Percentiles rank a stretch among this genome's conserved stretches.
Conservation (phyloP, 2,797 vertebrate genomes). For the Cheracebus regulus region DNA sequence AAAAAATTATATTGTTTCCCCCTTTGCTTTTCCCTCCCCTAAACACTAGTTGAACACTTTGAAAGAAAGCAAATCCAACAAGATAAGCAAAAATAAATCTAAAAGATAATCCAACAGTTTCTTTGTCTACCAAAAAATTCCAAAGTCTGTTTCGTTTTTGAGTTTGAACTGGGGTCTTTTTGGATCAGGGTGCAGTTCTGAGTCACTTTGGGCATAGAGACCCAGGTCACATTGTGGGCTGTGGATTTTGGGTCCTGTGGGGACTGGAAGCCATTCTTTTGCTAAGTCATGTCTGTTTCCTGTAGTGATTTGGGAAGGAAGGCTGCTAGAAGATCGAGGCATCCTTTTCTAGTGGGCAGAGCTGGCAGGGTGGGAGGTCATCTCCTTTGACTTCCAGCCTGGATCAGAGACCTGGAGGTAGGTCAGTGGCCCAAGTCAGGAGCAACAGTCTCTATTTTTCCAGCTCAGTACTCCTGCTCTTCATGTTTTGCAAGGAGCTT, state of each 20-base stretch:
- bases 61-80: slow-evolving; percentile 27
- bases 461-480: not conserved
- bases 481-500: not conserved
- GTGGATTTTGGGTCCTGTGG: not conserved
- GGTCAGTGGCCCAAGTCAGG: accelerated
- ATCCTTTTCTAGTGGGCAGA: not conserved
- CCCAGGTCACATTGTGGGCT: not conserved
- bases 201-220: not conserved
- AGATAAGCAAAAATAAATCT: not conserved
- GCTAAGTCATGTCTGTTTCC: not conserved
- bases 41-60: slow-evolving; percentile 45
- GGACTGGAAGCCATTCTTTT: not conserved
- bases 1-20: not conserved
- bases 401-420: not conserved
- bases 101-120: not conserved
- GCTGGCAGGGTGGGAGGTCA: not conserved
- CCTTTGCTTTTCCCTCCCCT: not conserved
- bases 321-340: slow-evolving; percentile 8
- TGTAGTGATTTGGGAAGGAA: not conserved
- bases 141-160: not conserved
- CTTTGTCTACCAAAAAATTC: not conserved
- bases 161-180: not conserved
- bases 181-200: not conserved
- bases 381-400: not conserved
- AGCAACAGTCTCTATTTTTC: not conserved